phyloP scores from a whole-genome alignment of 2,797 vertebrate species.

The Enteromius anoplus region DNA sequence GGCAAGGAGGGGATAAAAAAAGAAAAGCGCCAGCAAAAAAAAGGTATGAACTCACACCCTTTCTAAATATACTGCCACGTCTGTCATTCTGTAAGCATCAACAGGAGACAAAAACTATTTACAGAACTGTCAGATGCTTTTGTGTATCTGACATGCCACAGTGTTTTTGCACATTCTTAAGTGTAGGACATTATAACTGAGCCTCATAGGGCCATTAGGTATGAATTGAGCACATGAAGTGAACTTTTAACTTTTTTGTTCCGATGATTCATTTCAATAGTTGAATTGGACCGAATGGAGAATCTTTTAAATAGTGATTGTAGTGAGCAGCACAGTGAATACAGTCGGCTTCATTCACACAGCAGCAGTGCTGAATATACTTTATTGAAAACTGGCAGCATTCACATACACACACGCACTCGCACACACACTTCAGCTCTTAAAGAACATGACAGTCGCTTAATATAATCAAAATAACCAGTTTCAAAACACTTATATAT shows the following conservation, averaged over 20 bases:
- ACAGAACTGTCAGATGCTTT: slow-evolving; percentile 7
- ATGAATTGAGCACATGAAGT: not conserved
- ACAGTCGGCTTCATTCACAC: not conserved
- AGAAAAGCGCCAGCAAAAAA: slow-evolving; percentile 59
- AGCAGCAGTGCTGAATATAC: not conserved
- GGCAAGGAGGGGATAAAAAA: slow-evolving; percentile 59
- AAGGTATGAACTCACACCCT: slow-evolving; percentile 68
- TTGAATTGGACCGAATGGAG: not conserved
- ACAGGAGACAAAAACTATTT: slow-evolving; percentile 18
- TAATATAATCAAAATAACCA: not conserved
- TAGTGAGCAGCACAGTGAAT: not conserved
- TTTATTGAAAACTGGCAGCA: not conserved
- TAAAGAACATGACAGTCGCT: not conserved
- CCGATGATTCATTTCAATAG: not conserved
- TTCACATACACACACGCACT: not conserved
- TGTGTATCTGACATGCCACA: not conserved
- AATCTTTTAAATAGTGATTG: not conserved
- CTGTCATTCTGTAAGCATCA: slow-evolving; percentile 3
- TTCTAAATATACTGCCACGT: slow-evolving; percentile 32
- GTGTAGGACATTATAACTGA: not conserved
- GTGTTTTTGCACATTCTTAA: not conserved
- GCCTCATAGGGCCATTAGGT: not conserved
- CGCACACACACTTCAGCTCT: not conserved
- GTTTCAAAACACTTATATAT: not conserved
- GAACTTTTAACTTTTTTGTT: not conserved